Evolutionary conservation across 2,113 vertebrate genomes (phyloP), one percentile per base, ranked within the genome.

Genomic region (Rana temporaria): DNA sequence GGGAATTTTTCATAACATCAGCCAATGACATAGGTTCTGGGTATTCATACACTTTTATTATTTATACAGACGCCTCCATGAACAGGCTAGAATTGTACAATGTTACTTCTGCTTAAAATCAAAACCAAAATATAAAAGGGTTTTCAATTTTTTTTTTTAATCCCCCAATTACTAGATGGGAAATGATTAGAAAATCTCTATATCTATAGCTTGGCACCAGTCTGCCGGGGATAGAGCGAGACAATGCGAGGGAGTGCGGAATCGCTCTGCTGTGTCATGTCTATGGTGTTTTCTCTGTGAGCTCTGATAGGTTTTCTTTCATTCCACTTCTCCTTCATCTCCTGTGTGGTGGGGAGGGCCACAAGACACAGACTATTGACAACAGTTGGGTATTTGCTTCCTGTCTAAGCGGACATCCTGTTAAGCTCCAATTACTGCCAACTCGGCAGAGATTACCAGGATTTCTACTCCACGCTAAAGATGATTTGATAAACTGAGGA

Each of bases 391-490:
- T 75, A 67, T 83, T 83, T 59, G 81, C 71, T 83, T 83, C 81
- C 81, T 83, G 71, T 83, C 81, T 76, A 83, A 83, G 26, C 71
- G 81, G 81, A 83, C 81, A 83, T 83, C 81, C 81, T 83, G 81
- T 83, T 83, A 59, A 75, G 81, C 71, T 83, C 81, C 71, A 68
- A 83, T 83, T 83, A 83, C 81, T 83, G 81, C 81, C 81, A 83
- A 68, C 81, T 83, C 72, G 81, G 81, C 81, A 83, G 52, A 76
- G 81, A 74, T 76, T 72, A 68, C 72, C 81, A 83, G 72, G 63
- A 83, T 68, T 68, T 38, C 57, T 60, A 22, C 55, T 82, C 53
- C 71, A 67, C 15, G 30, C 60, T 55, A 17, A 63, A 76, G 72
- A 76, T 74, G 14, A 62, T 67, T 8, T 17, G 59, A 76, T 67